Conservation (phyloP, 2,113 vertebrate species). For the Haliaeetus leucogaster region DNA sequence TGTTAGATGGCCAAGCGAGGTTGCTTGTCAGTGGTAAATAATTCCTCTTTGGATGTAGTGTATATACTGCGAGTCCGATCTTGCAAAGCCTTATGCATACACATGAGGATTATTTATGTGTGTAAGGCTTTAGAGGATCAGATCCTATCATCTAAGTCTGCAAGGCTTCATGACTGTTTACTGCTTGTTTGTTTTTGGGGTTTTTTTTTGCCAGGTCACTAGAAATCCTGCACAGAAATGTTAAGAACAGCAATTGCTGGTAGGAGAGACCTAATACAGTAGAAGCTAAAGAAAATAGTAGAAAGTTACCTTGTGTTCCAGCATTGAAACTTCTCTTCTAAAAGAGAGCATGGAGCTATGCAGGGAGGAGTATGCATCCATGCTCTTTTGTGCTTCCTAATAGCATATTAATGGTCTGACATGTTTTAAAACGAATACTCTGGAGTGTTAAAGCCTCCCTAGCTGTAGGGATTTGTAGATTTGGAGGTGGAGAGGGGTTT, state of each 20-base stretch:
- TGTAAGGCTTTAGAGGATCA: not conserved
- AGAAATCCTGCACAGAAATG: not conserved
- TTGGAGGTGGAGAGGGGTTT: not conserved
- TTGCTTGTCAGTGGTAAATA: not conserved
- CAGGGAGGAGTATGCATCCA: not conserved
- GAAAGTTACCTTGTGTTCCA: not conserved
- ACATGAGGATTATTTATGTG: not conserved
- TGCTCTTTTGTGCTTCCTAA: not conserved
- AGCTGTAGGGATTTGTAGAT: not conserved
- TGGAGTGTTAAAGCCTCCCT: not conserved
- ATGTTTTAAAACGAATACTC: not conserved
- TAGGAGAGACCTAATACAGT: not conserved
- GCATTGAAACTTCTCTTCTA: not conserved
- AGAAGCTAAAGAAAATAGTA: not conserved
- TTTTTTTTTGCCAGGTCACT: not conserved
- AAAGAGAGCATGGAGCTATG: not conserved
- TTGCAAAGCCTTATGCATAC: constrained; percentile 1
- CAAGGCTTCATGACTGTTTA: not conserved
- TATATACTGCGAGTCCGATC: not conserved
- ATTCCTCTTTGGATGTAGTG: not conserved
- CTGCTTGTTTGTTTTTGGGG: not conserved
- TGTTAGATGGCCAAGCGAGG: not conserved
- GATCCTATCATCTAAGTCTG: not conserved
- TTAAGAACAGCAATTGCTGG: not conserved
- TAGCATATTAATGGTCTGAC: not conserved